Conservation (phyloP, 2,113 vertebrate species). For the Dolichotis patagonum region DNA sequence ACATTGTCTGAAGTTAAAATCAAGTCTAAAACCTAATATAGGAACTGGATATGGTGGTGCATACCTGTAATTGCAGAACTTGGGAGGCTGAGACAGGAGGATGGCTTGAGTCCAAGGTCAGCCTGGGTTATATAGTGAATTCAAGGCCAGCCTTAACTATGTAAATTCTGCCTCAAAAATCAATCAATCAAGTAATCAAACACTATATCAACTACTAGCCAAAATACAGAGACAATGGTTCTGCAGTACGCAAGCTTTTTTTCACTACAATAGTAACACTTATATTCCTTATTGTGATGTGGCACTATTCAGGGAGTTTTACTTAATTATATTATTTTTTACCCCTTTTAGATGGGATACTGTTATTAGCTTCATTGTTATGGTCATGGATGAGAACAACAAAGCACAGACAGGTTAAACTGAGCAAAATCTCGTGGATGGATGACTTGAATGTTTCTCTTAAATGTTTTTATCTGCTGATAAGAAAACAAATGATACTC, state of each 20-base stretch:
- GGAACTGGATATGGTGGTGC: too few relatives aligned
- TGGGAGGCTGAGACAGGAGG: neutral
- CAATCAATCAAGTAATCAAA: neutral
- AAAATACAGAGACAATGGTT: conserved; percentile 43
- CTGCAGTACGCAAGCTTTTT: neutral
- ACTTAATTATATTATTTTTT: neutral
- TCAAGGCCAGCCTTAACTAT: neutral
- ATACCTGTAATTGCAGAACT: neutral
- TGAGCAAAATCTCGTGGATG: neutral
- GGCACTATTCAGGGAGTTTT: neutral
- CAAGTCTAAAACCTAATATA: neutral
- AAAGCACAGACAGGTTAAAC: neutral
- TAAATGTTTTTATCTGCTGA: neutral
- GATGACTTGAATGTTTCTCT: neutral
- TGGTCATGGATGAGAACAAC: neutral
- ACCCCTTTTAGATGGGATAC: neutral
- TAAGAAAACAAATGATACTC: conserved; percentile 30
- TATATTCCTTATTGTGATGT: neutral
- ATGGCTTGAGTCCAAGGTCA: neutral
- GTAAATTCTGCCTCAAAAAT: neutral
- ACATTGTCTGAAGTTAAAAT: conserved; percentile 24
- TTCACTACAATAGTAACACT: neutral
- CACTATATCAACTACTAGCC: neutral
- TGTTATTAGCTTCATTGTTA: neutral
- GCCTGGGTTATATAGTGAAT: neutral